These are phyloP conservation scores for Campoletis raptor DNA, from an alignment of 2,888 invertebrate species.

Conservation along the genomic window DNA sequence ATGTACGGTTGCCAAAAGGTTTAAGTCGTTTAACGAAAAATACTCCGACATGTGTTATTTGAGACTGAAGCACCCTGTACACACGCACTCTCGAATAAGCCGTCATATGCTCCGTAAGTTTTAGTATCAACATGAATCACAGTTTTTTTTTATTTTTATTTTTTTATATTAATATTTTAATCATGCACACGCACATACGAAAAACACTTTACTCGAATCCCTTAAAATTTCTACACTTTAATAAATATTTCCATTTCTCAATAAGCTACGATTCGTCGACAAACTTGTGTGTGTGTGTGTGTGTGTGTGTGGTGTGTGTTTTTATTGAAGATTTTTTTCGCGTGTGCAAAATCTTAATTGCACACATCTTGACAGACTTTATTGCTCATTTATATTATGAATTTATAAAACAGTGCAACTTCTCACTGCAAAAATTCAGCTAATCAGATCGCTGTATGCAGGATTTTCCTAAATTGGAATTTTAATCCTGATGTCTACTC, in stretches of 20 bases:
- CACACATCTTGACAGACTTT: not conserved
- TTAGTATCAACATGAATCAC: slow-evolving; percentile 35
- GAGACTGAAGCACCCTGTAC: slow-evolving; percentile 82
- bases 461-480: not conserved
- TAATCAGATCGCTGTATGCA: not conserved
- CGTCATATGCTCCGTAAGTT: slow-evolving; percentile 56
- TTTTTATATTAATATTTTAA: slow-evolving; percentile 1
- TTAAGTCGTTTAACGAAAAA: slow-evolving; percentile 70
- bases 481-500: not conserved
- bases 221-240: slow-evolving; percentile 15
- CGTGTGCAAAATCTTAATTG: not conserved
- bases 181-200: not conserved
- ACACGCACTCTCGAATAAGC: slow-evolving; percentile 65
- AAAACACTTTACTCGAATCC: not conserved
- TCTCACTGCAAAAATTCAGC: not conserved
- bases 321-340: not conserved
- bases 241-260: not conserved
- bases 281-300: not conserved
- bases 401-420: not conserved
- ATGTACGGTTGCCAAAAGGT: slow-evolving; percentile 81
- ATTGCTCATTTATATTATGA: not conserved
- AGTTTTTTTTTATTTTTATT: slow-evolving; percentile 23
- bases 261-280: not conserved
- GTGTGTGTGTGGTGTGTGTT: not conserved
- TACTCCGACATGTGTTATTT: slow-evolving; percentile 79